phyloP scores from a whole-genome alignment of 2,888 invertebrate species.

The Xestia sexstrigata region DNA sequence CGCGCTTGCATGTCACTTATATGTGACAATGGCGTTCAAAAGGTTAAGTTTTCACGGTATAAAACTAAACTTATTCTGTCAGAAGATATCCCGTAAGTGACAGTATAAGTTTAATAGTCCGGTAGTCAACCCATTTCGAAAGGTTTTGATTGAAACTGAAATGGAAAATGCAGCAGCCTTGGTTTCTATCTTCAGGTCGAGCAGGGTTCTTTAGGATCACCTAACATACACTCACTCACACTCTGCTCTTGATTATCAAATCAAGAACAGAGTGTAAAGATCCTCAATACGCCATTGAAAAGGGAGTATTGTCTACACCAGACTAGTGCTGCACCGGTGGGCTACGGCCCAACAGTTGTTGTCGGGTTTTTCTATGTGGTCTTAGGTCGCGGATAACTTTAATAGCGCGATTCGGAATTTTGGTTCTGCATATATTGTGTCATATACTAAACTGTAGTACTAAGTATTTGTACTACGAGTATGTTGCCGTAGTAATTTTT shows the following conservation, averaged over 20 bases:
- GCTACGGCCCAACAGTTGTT: not conserved
- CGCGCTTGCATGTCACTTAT: too few species aligned
- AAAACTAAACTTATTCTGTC: too few species aligned
- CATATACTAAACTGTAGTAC: too few species aligned
- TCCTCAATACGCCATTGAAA: not conserved
- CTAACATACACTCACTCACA: too few species aligned
- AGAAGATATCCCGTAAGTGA: too few species aligned
- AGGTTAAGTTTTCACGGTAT: too few species aligned
- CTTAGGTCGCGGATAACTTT: not conserved
- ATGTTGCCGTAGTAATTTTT: too few species aligned
- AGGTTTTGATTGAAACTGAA: not conserved
- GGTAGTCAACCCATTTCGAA: not conserved
- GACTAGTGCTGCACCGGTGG: not conserved
- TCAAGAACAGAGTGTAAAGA: not conserved
- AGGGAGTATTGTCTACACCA: not conserved
- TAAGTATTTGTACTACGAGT: too few species aligned
- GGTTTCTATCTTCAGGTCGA: not conserved
- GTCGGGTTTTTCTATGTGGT: not conserved
- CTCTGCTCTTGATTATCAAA: too few species aligned
- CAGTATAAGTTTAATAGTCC: not conserved
- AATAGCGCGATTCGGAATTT: not conserved
- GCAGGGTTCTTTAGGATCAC: too few species aligned
- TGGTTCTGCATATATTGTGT: too few species aligned
- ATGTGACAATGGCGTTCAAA: too few species aligned
- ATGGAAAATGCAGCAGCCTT: not conserved